Evolutionary conservation across 1,140 invertebrate genomes (phyloP), one percentile per base, ranked within the genome.

Genomic region (Brachionus rubens): DNA sequence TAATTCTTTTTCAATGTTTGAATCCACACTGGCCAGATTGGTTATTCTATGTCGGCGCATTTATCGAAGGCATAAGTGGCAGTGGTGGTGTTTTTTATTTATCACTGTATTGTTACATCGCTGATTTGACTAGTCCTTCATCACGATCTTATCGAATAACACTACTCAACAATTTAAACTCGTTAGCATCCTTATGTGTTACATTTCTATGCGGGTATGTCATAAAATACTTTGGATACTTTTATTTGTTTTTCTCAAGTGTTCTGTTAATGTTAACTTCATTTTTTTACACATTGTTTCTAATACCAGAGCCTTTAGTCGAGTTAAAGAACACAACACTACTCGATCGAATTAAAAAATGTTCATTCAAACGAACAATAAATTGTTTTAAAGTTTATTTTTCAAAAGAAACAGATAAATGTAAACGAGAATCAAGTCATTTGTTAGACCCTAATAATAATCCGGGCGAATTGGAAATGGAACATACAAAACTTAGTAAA

Each of bases 11-110:
- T 72, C 68, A 72, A 48, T 72, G 68, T 41, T 21, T 72, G 19
- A 50, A 54, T 48, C 68, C 68, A 19, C 21, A 19, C 6, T 54
- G 46, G 68, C 68, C 68, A 5, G 68, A 72, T 36, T 72, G 68
- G 68, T 41, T 72, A 19, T 72, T 72, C 24, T 72, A 72, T 54
- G 43, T 72, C n/a, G 68, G 68, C 14, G 68, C 68, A 2, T 72
- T 72, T 21, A 54, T 72, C 24, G 68, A 72, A 72, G 68, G 68
- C 1, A 21, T 72, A 28, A 72, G 68, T 41, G 68, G 68, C 12
- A 72, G 68, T 41, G 50, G 24, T 7, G 68, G 68, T 7, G 68
- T 72, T 12, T 72, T 50, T 72, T 54, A 36, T 50, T 54, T 72
- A 33, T 72, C 68, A 19, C 46, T 72, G 1, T 72, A 50, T 21